phyloP scores from a whole-genome alignment of 2,797 vertebrate species.

The Rhynchonycteris naso region DNA sequence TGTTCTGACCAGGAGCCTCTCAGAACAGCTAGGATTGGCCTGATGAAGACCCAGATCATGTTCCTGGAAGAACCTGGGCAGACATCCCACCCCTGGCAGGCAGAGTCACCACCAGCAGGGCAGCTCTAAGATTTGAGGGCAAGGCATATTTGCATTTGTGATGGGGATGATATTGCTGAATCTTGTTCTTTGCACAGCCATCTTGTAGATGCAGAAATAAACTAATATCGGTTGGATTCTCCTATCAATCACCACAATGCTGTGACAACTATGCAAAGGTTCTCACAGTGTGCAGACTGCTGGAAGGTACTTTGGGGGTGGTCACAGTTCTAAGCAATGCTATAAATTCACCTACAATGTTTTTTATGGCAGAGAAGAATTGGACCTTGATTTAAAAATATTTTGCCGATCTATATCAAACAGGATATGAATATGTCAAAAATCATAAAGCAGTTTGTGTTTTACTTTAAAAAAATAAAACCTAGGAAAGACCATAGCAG shows the following conservation, averaged over 20 bases:
- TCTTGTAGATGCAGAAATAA: not conserved
- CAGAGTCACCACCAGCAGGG: not conserved
- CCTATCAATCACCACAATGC: not conserved
- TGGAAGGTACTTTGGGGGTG: not conserved
- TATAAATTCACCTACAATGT: not conserved
- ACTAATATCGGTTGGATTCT: not conserved
- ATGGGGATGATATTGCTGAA: not conserved
- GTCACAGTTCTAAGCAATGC: not conserved
- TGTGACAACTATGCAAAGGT: not conserved
- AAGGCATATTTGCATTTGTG: not conserved
- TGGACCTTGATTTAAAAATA: not conserved
- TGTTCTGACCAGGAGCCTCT: not conserved
- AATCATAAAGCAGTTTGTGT: not conserved
- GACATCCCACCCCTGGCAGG: not conserved
- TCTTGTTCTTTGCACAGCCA: not conserved
- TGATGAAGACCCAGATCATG: not conserved
- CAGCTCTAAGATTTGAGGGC: not conserved
- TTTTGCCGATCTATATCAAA: not conserved
- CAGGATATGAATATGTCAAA: conserved; percentile 1
- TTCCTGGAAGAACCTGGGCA: not conserved
- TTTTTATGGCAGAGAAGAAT: not conserved
- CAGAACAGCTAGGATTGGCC: not conserved
- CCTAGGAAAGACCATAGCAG: not conserved
- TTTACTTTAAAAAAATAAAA: conserved; percentile 53
- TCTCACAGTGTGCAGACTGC: not conserved